These are phyloP conservation scores for Therioaphis trifolii DNA, from an alignment of 2,888 invertebrate genomes.

Conservation along the genomic window DNA sequence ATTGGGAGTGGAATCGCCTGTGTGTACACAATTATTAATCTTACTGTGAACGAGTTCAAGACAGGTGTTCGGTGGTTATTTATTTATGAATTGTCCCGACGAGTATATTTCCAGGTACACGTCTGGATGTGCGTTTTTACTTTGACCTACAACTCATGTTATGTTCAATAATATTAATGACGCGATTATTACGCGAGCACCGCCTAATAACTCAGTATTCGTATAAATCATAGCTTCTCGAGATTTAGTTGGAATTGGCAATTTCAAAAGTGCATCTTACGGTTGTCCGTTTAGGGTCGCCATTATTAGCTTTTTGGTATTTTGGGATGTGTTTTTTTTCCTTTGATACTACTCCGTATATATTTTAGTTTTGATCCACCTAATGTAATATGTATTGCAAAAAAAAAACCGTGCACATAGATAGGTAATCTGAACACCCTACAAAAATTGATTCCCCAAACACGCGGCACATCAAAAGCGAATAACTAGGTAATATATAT, in stretches of 20 bases:
- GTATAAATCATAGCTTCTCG: no score
- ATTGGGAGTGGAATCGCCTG: not conserved
- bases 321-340: not conserved
- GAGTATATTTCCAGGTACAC: no score
- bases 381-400: slow-evolving; percentile 12
- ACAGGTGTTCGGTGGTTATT: no score
- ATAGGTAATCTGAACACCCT: not conserved
- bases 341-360: not conserved
- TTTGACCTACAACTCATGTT: no score
- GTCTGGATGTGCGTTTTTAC: no score
- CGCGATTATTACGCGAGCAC: no score
- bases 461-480: not conserved
- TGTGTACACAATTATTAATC: not conserved
- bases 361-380: not conserved
- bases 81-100: no score
- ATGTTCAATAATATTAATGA: no score
- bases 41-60: not conserved
- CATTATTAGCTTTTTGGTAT: not conserved
- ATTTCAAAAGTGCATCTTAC: not conserved
- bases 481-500: not conserved
- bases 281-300: not conserved
- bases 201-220: no score
- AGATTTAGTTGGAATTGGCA: no score
- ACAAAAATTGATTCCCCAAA: not conserved
- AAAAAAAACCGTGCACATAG: not conserved